Conservation (phyloP, 1,140 invertebrate genomes). For the Yoshiicerus persimilis region DNA sequence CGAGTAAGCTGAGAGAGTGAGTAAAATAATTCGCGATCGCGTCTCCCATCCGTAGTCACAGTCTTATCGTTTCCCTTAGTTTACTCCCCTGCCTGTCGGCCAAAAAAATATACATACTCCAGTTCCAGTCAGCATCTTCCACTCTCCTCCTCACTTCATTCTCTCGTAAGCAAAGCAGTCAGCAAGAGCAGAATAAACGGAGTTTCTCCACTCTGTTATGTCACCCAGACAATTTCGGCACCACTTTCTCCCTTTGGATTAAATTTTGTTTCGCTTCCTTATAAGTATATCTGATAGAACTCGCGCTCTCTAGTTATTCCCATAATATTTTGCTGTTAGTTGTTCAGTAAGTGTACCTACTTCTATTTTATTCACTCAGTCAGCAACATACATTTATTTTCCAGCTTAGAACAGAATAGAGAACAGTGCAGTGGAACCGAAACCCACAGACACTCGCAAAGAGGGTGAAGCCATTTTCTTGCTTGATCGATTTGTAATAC, state of each 20-base stretch:
- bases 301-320: not conserved
- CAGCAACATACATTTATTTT: not conserved
- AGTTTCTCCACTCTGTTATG: not conserved
- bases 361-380: not conserved
- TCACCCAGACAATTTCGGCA: not conserved
- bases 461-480: constrained; percentile 21
- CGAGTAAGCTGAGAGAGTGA: not conserved
- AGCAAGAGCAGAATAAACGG: not conserved
- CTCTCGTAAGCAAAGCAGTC: not conserved
- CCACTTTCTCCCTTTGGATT: constrained; percentile 9
- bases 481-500: constrained; percentile 22
- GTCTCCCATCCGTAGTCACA: not conserved
- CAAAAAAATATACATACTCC: not conserved
- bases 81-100: not conserved
- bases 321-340: not conserved
- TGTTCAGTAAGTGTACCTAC: not conserved
- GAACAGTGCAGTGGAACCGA: not conserved
- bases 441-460: not conserved
- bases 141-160: not conserved
- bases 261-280: not conserved
- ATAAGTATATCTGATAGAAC: not conserved
- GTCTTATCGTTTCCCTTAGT: not conserved
- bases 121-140: not conserved
- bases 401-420: not conserved
- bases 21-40: not conserved